Evolutionary conservation across 92 coral and sea anemone genomes (phyloP).

Genomic region (Epizoanthus illoricatus): DNA sequence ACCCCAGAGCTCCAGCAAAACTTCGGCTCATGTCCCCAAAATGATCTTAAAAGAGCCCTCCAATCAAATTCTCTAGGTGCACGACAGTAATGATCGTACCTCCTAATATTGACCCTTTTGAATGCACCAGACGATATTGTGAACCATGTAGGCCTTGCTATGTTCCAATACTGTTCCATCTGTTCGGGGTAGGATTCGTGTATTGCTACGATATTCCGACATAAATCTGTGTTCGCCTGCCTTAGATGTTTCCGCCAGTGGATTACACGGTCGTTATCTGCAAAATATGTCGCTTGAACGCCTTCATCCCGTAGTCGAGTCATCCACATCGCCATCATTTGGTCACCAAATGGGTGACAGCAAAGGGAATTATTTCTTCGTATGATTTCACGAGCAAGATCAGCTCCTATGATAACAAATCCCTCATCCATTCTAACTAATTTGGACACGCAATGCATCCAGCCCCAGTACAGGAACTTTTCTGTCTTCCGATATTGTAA

Average conservation of each 20-base stretch:
- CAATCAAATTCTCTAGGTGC: no score
- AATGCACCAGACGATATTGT: no score
- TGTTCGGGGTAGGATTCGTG: conserved; percentile 17
- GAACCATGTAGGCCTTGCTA: background rate
- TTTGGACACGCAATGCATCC: conserved; percentile 36
- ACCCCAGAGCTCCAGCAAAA: no score
- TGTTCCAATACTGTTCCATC: conserved; percentile 7
- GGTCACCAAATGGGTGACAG: conserved; percentile 50
- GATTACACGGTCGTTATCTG: conserved; percentile 48
- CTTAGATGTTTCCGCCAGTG: conserved; percentile 16
- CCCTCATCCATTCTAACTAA: conserved; percentile 55
- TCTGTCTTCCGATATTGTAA: conserved; percentile 39
- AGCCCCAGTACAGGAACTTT: conserved; percentile 55
- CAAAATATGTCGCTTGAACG: conserved; percentile 39
- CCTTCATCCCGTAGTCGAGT: conserved; percentile 40
- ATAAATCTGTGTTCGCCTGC: background rate
- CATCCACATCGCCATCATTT: conserved; percentile 55
- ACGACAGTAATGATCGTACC: no score
- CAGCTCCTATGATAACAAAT: conserved; percentile 29
- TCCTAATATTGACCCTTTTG: no score
- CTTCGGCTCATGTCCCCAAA: no score
- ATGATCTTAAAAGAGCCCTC: no score
- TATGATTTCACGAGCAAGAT: conserved; percentile 43
- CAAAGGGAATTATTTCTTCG: conserved; percentile 43
- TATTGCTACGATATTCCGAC: background rate